A percentile compares a stretch with the other conserved stretches of the same genome.
These are phyloP conservation scores for Amblyteles armatorius DNA, from an alignment of 2,888 invertebrate genomes.

Conservation along the genomic window DNA sequence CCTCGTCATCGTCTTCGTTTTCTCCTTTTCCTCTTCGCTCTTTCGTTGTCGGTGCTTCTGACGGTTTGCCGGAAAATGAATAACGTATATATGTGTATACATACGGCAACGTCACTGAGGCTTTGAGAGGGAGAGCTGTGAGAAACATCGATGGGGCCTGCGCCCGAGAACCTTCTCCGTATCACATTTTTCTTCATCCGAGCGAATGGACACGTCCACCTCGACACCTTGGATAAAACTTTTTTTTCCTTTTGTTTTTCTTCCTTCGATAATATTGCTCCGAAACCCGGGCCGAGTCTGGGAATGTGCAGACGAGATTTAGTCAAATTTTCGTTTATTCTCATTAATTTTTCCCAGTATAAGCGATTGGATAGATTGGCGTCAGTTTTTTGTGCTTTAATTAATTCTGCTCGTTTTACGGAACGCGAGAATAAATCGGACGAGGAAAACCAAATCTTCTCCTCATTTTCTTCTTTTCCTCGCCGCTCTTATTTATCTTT, in stretches of 20 bases:
- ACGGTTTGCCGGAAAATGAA: conserved; percentile 20
- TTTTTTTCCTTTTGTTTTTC: background rate
- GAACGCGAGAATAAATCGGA: background rate
- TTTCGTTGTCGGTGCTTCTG: conserved; percentile 17
- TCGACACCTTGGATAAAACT: conserved; percentile 1
- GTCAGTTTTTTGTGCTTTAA: background rate
- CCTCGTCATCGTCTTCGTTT: background rate
- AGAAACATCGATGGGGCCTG: conserved; percentile 37
- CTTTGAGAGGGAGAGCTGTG: conserved; percentile 41
- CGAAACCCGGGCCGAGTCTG: background rate
- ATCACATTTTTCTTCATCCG: conserved; percentile 27
- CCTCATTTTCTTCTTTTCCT: conserved; percentile 1
- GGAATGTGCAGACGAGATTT: background rate
- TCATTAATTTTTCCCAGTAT: background rate
- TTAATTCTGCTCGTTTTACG: background rate
- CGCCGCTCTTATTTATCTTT: background rate
- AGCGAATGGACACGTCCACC: conserved; percentile 52
- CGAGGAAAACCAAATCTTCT: background rate
- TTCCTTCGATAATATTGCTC: background rate
- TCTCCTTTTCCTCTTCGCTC: conserved; percentile 11
- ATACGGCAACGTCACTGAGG: background rate
- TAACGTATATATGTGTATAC: background rate
- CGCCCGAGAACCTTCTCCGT: conserved; percentile 38
- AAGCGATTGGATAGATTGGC: background rate
- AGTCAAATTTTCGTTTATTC: no score